Conservation (phyloP, 2,888 invertebrate species). For the Cabera pusaria region DNA sequence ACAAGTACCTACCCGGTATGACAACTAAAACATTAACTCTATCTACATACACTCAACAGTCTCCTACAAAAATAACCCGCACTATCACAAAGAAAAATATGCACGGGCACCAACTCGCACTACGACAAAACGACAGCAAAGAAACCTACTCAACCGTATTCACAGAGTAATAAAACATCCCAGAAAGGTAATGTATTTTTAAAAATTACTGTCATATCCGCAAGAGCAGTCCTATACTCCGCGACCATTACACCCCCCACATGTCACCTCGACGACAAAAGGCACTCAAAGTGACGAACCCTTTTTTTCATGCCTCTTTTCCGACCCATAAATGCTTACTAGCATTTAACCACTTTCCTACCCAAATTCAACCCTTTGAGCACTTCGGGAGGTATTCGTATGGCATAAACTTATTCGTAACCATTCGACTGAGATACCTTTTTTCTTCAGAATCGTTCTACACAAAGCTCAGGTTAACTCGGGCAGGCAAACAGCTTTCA, state of each 20-base stretch:
- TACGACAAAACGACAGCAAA: too few species aligned
- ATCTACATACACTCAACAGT: too few species aligned
- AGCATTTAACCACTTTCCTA: slow-evolving; percentile 63
- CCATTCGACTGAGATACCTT: slow-evolving; percentile 42
- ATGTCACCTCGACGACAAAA: slow-evolving; percentile 54
- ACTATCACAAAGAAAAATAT: too few species aligned
- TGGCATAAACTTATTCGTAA: slow-evolving; percentile 51
- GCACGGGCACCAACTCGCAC: too few species aligned
- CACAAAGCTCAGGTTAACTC: slow-evolving; percentile 34
- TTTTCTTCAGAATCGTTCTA: slow-evolving; percentile 8
- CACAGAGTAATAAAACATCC: slow-evolving; percentile 7
- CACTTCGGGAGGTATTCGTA: slow-evolving; percentile 68
- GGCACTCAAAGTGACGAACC: slow-evolving; percentile 46
- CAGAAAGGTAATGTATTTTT: slow-evolving; percentile 27
- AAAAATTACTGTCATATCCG: slow-evolving; percentile 30
- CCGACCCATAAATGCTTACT: slow-evolving; percentile 65
- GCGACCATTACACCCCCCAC: slow-evolving; percentile 35
- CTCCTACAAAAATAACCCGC: too few species aligned
- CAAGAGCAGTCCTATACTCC: slow-evolving; percentile 25
- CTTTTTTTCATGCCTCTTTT: slow-evolving; percentile 50
- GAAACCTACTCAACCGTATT: too few species aligned
- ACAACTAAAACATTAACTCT: too few species aligned
- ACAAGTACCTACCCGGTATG: too few species aligned
- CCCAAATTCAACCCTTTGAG: slow-evolving; percentile 59
- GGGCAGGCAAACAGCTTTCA: slow-evolving; percentile 48